Evolutionary conservation across 2,113 vertebrate species (phyloP), one percentile per base, ranked within the genome.

Genomic region (Dermatemys mawii): DNA sequence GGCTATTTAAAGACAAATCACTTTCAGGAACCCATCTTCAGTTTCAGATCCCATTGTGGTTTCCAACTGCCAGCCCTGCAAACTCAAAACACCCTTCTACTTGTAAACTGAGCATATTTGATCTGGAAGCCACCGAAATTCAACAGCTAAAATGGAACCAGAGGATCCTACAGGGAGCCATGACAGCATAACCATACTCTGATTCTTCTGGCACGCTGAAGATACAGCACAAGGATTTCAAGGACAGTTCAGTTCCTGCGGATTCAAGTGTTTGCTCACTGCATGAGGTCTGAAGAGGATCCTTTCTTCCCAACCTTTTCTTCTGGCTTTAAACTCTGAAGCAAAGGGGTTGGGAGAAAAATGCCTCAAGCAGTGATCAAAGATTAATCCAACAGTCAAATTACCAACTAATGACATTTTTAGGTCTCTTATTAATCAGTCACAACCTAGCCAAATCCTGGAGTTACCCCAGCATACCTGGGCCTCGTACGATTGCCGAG

Each of bases 401-500:
- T 79, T n/a, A 82, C 21, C 85, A 90, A 63, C 19, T 82, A 80
- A 44, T 89, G 78, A 10, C 84, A 35, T 38, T 84, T 94, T 1
- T 92, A 94, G 88, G 54, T 89, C 57, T 67, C 29, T 51, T 78
- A 50, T 73, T 93, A 93, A 67, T 90, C 89, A 88, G 81, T 95
- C 87, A 87, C 2, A 1, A 49, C 26, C n/a, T 1, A 0, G 54
- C 1, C 81, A 91, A 96, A 82, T 55, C 73, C 86, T 46, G 55
- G 53, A 2, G 0, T 8, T 2, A 26, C 84, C 89, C 70, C 95
- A 32, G 3, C 93, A 90, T 91, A 67, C 32, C 83, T 92, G 57
- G 49, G 93, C 81, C 85, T 93, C 95, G 86, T 86, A 84, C 80
- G 95, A 97, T 24, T 85, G 95, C 96, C 95, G 92, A 94, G 94